Evolutionary conservation across 2,797 vertebrate genomes (phyloP).

Genomic region (Anas flavirostris): DNA sequence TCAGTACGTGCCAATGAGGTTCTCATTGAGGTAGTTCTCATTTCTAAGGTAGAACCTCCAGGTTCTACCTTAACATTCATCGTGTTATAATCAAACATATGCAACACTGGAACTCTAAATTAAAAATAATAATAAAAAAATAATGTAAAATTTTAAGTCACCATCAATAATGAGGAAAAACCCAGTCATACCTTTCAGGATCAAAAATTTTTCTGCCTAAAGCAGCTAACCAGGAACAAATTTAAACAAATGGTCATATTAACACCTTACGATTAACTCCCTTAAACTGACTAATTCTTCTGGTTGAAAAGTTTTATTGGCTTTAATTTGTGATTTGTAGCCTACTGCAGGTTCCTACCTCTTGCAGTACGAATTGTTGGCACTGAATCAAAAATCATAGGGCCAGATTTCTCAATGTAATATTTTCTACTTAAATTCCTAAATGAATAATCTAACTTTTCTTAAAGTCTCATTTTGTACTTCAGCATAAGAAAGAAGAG

Average conservation of each 20-base stretch:
- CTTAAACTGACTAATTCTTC: background rate
- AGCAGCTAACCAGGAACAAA: background rate
- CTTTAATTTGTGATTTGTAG: background rate
- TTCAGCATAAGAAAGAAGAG: background rate
- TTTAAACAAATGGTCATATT: background rate
- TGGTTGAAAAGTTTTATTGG: background rate
- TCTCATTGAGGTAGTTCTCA: too few relatives aligned
- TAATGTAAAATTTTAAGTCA: background rate
- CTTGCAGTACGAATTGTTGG: background rate
- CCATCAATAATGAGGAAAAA: background rate
- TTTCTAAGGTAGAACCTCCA: too few relatives aligned
- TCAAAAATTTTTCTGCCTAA: background rate
- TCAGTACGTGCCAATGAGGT: fast-evolving
- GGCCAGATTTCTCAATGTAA: background rate
- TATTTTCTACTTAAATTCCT: background rate
- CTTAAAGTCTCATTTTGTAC: background rate
- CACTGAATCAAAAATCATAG: background rate
- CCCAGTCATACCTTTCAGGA: background rate
- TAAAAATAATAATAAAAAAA: background rate
- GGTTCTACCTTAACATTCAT: background rate
- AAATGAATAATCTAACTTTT: background rate
- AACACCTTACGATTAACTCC: background rate
- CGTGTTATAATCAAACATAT: fast-evolving
- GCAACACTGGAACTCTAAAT: background rate
- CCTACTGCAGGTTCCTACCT: background rate